phyloP scores from a whole-genome alignment of 2,888 invertebrate genomes.

The Standfussiana lucernea region DNA sequence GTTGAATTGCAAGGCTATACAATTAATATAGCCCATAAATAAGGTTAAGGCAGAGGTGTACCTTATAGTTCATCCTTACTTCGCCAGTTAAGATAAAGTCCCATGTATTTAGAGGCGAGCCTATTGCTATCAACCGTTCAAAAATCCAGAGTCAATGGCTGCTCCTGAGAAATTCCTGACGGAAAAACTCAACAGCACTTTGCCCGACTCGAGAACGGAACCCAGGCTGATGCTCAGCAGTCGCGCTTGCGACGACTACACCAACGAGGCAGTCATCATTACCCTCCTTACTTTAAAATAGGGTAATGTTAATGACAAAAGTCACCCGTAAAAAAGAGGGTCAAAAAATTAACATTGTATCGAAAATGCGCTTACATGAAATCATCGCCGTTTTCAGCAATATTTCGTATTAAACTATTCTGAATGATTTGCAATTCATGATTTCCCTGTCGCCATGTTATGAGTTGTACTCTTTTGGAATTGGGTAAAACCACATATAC shows the following conservation, averaged over 20 bases:
- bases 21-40: neutral
- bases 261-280: neutral
- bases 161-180: neutral
- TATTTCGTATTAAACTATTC: conserved; percentile 56
- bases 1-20: neutral
- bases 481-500: too few relatives aligned
- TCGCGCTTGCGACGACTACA: neutral
- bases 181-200: neutral
- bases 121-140: neutral
- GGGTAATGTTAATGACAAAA: conserved; percentile 20
- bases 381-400: conserved; percentile 54
- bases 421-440: conserved; percentile 59
- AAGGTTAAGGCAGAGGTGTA: neutral
- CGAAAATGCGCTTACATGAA: conserved; percentile 47
- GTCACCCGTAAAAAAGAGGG: conserved; percentile 25
- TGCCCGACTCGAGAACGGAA: neutral
- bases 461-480: conserved; percentile 8
- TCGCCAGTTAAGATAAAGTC: neutral
- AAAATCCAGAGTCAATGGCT: neutral
- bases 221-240: neutral
- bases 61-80: neutral
- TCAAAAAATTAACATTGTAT: conserved; percentile 37
- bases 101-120: neutral
- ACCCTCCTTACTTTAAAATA: neutral
- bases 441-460: conserved; percentile 59